Base-by-base conservation (phyloP, 2,113 vertebrate species). In the Malurus melanocephalus region DNA sequence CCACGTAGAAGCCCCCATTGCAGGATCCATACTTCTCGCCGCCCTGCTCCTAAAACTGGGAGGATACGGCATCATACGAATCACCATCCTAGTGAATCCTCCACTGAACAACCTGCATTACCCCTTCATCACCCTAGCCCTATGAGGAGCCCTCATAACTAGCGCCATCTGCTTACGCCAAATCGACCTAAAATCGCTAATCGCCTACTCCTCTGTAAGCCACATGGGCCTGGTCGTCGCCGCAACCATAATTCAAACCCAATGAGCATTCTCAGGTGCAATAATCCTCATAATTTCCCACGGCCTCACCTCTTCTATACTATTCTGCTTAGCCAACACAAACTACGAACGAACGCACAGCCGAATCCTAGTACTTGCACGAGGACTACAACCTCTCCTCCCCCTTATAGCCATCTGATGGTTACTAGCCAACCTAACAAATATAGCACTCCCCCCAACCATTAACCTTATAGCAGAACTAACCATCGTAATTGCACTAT, bases 71-170 rank as follows among this genome's bases (percentile, higher is more conserved):
- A 74, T 59, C 0, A 74, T 74, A 13, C 55, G 55, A 3, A 0
- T 60, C 0, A 60, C 72, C 0, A 3, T 24, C 2, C 7, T 59
- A 13, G 0, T 13, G 2, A 2, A 8, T 2, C n/a, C 26, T 0
- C 1, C 12, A 1, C 0, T 0, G 13, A 62, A 3, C 3, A 16
- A 57, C 26, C 20, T 74, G 0, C 20, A 59, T 7, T 74, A 74
- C 3, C 72, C 72, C 0, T 74, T 74, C 1, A 13, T 74, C 1
- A 23, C 15, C 0, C 16, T 74, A 4, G 43, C 72, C 0, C 7
- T 77, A 11, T 77, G 59, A 5, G 74, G 74, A 0, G 59, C 59
- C 0, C 0, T 77, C 6, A 77, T 77, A 7, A 77, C 74, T 0
- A 77, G 74, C 1, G 11, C 59, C 0, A 52, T 43, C 0, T 13